Evolutionary conservation across 2,797 vertebrate genomes (phyloP).

Genomic region (Protonibea diacanthus): DNA sequence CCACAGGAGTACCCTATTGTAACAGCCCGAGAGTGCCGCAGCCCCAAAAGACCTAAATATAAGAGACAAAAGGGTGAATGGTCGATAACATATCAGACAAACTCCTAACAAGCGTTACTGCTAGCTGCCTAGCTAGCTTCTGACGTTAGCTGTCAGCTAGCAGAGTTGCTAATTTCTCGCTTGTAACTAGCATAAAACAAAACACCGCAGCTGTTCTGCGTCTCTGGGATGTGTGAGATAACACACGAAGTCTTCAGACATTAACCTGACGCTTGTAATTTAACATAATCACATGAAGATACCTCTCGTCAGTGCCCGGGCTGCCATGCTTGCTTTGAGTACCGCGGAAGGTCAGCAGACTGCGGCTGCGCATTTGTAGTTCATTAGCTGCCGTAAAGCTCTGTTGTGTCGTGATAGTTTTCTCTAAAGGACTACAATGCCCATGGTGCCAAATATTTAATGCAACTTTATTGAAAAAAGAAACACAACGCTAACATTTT

Average conservation of each 20-base stretch:
- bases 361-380: conserved; percentile 58
- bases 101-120: not conserved
- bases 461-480: conserved; percentile 68
- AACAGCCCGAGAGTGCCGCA: conserved; percentile 57
- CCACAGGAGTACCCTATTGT: conserved; percentile 29
- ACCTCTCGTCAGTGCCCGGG: conserved; percentile 80
- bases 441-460: conserved; percentile 12
- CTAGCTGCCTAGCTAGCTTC: conserved; percentile 10
- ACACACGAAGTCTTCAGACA: too few relatives aligned
- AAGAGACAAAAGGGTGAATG: not conserved
- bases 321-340: conserved; percentile 78
- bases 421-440: conserved; percentile 52
- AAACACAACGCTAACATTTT: not conserved
- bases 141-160: not conserved
- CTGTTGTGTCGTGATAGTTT: not conserved
- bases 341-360: conserved; percentile 70
- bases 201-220: accelerated
- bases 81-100: not conserved
- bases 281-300: not conserved
- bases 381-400: not conserved
- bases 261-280: accelerated
- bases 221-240: accelerated
- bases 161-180: not conserved
- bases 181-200: not conserved
- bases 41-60: conserved; percentile 72